Conservation (phyloP, 2,113 vertebrate species). For the Microcebus ravelobensis region DNA sequence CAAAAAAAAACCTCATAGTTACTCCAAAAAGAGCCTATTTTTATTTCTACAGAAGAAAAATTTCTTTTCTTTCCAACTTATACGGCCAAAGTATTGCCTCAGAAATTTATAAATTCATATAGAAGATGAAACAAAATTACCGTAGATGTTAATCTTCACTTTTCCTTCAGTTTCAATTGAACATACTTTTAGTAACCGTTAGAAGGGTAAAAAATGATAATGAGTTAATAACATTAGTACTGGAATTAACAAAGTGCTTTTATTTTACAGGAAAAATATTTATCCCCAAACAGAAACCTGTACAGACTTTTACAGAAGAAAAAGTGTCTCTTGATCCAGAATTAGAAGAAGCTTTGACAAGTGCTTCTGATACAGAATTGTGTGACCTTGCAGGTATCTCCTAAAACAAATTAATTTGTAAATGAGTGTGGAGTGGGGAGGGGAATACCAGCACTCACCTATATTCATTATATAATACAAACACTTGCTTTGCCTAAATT, state of each 20-base stretch:
- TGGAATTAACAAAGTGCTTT: constrained; percentile 70
- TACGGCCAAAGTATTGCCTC: not conserved
- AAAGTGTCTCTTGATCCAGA: constrained; percentile 96
- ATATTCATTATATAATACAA: fast-evolving
- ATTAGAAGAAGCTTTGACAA: constrained; percentile 96
- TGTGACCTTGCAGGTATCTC: constrained; percentile 95
- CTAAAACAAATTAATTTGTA: not conserved
- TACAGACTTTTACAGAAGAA: constrained; percentile 90
- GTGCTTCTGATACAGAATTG: constrained; percentile 96
- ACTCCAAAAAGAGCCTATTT: constrained; percentile 30
- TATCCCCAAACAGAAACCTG: constrained; percentile 94
- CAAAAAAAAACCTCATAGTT: not conserved
- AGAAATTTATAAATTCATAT: not conserved
- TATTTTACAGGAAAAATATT: constrained; percentile 92
- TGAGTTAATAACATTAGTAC: not conserved
- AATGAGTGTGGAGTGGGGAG: not conserved
- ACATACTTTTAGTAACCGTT: not conserved
- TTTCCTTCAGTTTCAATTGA: not conserved
- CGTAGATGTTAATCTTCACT: not conserved
- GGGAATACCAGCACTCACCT: not conserved
- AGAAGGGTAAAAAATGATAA: not conserved
- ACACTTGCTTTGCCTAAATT: not conserved
- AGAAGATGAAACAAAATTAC: not conserved
- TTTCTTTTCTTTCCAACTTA: not conserved
- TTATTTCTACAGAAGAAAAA: constrained; percentile 16